Evolutionary conservation across 2,113 vertebrate genomes (phyloP).

Genomic region (Bucco capensis): DNA sequence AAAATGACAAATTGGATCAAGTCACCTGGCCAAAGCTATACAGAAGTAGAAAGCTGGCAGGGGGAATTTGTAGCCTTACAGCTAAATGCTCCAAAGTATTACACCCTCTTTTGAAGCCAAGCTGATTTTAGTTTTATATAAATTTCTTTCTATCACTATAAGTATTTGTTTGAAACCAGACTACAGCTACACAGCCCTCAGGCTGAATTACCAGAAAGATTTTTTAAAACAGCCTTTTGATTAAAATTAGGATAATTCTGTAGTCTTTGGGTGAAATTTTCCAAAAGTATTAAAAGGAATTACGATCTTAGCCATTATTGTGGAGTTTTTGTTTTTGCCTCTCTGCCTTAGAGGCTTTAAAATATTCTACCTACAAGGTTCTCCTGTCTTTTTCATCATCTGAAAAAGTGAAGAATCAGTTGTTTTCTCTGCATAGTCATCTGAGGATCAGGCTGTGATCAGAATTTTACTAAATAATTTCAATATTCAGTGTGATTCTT

Average conservation of each 20-base stretch:
- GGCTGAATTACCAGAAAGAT: not conserved
- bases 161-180: not conserved
- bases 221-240: not conserved
- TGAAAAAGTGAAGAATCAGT: not conserved
- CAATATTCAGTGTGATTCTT: not conserved
- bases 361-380: not conserved
- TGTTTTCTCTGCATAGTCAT: not conserved
- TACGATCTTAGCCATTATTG: not conserved
- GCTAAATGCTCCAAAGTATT: not conserved
- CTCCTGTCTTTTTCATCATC: not conserved
- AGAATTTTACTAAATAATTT: not conserved
- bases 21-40: not conserved
- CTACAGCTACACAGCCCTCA: not conserved
- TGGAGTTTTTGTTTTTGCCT: not conserved
- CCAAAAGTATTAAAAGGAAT: not conserved
- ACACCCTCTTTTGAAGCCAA: not conserved
- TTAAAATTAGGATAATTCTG: not conserved
- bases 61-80: not conserved
- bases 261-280: not conserved
- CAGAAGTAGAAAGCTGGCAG: not conserved
- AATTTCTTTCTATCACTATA: not conserved
- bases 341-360: not conserved
- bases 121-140: not conserved
- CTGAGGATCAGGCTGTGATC: not conserved
- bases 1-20: not conserved